Conservation (phyloP, 2,888 invertebrate genomes). For the Cantharis rustica region DNA sequence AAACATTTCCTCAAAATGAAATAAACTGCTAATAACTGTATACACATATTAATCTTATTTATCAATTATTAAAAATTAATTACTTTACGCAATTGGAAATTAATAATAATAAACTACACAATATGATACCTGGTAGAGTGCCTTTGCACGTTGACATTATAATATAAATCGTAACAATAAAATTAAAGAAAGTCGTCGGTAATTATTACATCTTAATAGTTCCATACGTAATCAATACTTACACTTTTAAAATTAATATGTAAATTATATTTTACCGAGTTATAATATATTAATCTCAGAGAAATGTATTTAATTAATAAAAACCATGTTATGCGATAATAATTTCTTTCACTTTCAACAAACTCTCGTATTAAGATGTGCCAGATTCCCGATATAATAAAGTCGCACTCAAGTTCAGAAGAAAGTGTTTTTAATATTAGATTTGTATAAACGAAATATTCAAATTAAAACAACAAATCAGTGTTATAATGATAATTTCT, state of each 20-base stretch:
- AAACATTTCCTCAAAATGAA: neutral
- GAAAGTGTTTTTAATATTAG: neutral
- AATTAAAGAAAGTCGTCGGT: neutral
- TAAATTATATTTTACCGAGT: neutral
- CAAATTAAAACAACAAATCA: neutral
- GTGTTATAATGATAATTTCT: neutral
- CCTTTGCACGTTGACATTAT: neutral
- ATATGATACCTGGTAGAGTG: neutral
- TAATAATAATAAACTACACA: neutral
- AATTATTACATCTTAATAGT: neutral
- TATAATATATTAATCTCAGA: neutral
- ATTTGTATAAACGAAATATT: neutral
- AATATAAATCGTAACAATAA: neutral
- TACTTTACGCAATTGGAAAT: neutral
- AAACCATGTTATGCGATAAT: neutral
- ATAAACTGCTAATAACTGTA: neutral
- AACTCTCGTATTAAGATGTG: neutral
- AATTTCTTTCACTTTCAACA: constrained; percentile 1
- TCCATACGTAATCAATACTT: neutral
- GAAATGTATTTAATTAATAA: neutral
- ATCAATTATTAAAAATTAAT: neutral
- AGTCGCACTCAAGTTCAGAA: neutral
- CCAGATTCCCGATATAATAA: neutral
- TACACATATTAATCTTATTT: neutral
- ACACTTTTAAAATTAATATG: neutral